Conservation (phyloP, 2,797 vertebrate genomes). For the Leptoclinus maculatus region DNA sequence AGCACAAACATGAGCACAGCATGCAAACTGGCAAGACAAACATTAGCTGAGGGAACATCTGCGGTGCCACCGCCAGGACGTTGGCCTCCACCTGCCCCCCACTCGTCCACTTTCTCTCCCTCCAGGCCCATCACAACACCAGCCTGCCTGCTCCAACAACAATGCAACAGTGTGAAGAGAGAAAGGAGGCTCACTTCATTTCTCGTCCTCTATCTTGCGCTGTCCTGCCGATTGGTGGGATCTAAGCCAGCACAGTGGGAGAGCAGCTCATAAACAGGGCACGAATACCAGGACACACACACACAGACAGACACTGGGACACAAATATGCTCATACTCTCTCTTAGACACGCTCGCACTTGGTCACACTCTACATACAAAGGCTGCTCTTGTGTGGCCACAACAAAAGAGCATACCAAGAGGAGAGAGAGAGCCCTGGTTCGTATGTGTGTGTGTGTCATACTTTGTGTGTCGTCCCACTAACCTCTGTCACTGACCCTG, state of each 20-base stretch:
- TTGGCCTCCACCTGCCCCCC: slow-evolving; percentile 13
- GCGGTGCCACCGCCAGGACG: slow-evolving; percentile 6
- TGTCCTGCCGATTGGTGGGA: slow-evolving; percentile 26
- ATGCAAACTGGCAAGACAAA: slow-evolving; percentile 5
- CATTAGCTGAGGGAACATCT: slow-evolving; percentile 24
- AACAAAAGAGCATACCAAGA: slow-evolving; percentile 65
- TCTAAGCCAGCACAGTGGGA: slow-evolving; percentile 56
- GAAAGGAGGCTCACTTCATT: slow-evolving; percentile 45
- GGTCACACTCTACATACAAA: slow-evolving; percentile 72
- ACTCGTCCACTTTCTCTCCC: background rate
- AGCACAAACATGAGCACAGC: slow-evolving; percentile 1
- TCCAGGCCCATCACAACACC: slow-evolving; percentile 19
- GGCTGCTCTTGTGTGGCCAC: slow-evolving; percentile 73
- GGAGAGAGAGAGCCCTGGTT: slow-evolving; percentile 37
- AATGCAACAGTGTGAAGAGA: slow-evolving; percentile 44
- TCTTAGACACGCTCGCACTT: slow-evolving; percentile 46
- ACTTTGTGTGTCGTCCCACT: background rate
- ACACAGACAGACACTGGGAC: slow-evolving; percentile 29
- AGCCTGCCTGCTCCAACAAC: slow-evolving; percentile 35
- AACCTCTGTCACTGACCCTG: background rate
- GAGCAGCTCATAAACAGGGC: slow-evolving; percentile 40
- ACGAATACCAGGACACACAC: slow-evolving; percentile 48
- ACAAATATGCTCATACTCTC: slow-evolving; percentile 61
- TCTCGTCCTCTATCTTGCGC: slow-evolving; percentile 42
- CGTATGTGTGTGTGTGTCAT: slow-evolving; percentile 7